Evolutionary conservation across 2,888 invertebrate genomes (phyloP).

Genomic region (Timandra comae): DNA sequence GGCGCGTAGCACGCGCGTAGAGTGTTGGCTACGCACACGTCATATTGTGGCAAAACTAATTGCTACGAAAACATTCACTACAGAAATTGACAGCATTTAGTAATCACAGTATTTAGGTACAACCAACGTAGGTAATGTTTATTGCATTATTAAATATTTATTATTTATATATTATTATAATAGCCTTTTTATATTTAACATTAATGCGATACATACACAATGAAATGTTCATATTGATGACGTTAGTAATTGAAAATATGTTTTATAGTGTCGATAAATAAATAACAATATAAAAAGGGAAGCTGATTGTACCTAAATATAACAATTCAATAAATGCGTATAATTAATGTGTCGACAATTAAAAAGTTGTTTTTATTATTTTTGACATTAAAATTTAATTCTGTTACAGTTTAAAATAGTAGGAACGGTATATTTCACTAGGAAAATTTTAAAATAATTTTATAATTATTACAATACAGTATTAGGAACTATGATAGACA

Average conservation of each 20-base stretch:
- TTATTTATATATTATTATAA: too few relatives aligned
- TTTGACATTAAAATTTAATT: constrained; percentile 51
- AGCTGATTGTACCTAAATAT: constrained; percentile 31
- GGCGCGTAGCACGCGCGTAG: constrained; percentile 67
- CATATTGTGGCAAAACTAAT: constrained; percentile 45
- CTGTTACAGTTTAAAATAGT: constrained; percentile 68
- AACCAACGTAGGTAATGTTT: constrained; percentile 11
- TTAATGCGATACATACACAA: too few relatives aligned
- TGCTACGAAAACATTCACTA: constrained; percentile 39
- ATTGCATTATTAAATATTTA: constrained; percentile 2
- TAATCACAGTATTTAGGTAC: constrained; percentile 16
- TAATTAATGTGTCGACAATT: constrained; percentile 36
- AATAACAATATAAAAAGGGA: constrained; percentile 12
- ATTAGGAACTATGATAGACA: constrained; percentile 77
- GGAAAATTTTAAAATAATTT: constrained; percentile 74
- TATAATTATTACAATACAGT: constrained; percentile 71
- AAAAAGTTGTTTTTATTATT: constrained; percentile 34
- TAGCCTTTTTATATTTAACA: too few relatives aligned
- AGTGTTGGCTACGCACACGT: constrained; percentile 49
- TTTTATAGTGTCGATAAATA: constrained; percentile 3
- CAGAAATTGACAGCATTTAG: constrained; percentile 21
- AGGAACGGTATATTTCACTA: constrained; percentile 76
- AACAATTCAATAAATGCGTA: constrained; percentile 32
- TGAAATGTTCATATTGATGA: too few relatives aligned
- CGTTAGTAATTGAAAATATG: too few relatives aligned